A percentile compares a stretch with the other conserved stretches of the same genome.
Evolutionary conservation across 1,140 invertebrate genomes (phyloP).

Genomic region (Neodiprion pinetum): DNA sequence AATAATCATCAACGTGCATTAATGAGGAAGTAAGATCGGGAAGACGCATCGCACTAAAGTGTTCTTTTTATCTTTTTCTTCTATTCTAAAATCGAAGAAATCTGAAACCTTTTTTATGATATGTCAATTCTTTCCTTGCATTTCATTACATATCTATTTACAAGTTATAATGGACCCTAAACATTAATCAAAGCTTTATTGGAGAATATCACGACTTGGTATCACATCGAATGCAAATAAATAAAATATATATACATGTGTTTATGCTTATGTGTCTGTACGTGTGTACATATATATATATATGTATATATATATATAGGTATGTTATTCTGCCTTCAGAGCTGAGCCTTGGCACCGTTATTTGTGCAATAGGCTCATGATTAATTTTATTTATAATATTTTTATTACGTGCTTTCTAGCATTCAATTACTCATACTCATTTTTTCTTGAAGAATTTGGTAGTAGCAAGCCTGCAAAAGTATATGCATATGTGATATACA

Average conservation of each 20-base stretch:
- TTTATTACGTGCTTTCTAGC: not conserved
- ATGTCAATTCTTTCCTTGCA: slow-evolving; percentile 5
- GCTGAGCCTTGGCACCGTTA: not conserved
- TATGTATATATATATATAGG: too few relatives aligned
- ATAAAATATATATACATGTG: not conserved
- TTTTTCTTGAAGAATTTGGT: slow-evolving; percentile 77
- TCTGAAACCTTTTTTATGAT: not conserved
- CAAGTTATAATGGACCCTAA: not conserved
- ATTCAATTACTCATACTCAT: slow-evolving; percentile 62
- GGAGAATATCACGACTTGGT: slow-evolving; percentile 2
- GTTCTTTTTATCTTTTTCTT: not conserved
- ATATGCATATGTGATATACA: slow-evolving; percentile 24
- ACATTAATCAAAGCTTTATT: not conserved
- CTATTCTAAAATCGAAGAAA: slow-evolving; percentile 2
- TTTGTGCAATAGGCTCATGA: not conserved
- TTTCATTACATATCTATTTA: not conserved
- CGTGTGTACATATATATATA: too few relatives aligned
- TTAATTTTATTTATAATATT: not conserved
- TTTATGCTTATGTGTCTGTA: too few relatives aligned
- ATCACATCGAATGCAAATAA: slow-evolving; percentile 3
- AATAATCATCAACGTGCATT: too few relatives aligned
- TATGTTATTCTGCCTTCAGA: not conserved
- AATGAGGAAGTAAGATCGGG: not conserved
- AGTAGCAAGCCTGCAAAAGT: slow-evolving; percentile 71
- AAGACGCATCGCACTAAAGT: not conserved